Base-by-base conservation (phyloP, 2,888 invertebrate genomes). In the Onthophagus sagittarius region DNA sequence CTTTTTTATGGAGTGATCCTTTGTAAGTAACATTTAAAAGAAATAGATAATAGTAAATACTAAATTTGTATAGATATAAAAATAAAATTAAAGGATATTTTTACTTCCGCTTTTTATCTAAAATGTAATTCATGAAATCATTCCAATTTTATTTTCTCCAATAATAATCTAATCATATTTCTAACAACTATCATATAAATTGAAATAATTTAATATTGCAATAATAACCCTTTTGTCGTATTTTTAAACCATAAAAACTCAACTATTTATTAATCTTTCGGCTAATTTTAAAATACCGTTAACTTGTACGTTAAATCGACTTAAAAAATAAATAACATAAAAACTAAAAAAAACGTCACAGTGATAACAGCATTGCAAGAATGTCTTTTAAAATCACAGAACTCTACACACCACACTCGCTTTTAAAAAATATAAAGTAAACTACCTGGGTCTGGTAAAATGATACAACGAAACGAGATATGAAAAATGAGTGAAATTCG, bases 341-440 rank as follows among this genome's bases (percentile, higher is more conserved):
- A 39, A 39, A 64, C 23, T 33, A 23, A 23, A 23, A 23, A 62
- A 62, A 4, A n/a, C 14, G 31, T 39, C 63, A 70, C 33, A 11
- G 5, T 32, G 31, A 72, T 15, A 23, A 23, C 23, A 53, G 11
- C 39, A 53, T 53, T 53, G 39, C 39, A 11, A 53, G 39, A 7
- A 53, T 53, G 39, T 53, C 53, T 23, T 15, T 69, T 69, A 62
- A 67, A 71, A 74, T 74, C 74, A 74, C 74, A 74, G 74, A 72
- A 70, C 74, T 71, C 71, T 74, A 74, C 71, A 74, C 75, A 75
- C 76, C 75, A 75, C 73, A 76, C 74, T 71, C 62, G 39, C 39
- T 53, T 53, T 53, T 53, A 53, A 53, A 53, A 53, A 53, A 53
- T 53, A 53, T 53, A 74, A 71, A 39, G 67, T 64, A 69, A 75